Evolutionary conservation across 1,140 invertebrate species (phyloP).

Genomic region (Conopomorpha cramerella): DNA sequence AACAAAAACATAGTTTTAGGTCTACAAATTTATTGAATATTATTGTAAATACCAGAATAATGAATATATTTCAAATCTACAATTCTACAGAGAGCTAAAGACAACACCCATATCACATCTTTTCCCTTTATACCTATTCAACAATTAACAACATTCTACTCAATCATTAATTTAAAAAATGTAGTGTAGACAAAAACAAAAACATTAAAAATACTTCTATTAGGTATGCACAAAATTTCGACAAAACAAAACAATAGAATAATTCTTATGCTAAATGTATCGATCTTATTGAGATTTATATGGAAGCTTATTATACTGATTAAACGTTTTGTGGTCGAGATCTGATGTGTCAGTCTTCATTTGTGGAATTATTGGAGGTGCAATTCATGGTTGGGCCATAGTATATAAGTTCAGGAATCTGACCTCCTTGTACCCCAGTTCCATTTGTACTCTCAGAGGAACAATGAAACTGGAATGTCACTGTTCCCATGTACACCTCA

Average conservation of each 20-base stretch:
- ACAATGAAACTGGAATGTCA: constrained; percentile 93
- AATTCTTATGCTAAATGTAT: too few species aligned
- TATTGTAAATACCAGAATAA: too few species aligned
- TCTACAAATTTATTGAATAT: too few species aligned
- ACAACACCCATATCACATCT: constrained; percentile 57
- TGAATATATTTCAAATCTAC: constrained; percentile 25
- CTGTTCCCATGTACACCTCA: constrained; percentile 85
- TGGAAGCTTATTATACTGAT: constrained; percentile 28
- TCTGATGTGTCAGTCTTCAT: constrained; percentile 46
- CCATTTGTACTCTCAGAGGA: constrained; percentile 93
- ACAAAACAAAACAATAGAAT: too few species aligned
- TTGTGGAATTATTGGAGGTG: constrained; percentile 24
- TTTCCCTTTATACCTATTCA: constrained; percentile 31
- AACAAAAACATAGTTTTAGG: constrained; percentile 15
- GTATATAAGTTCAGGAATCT: constrained; percentile 93
- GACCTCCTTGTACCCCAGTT: constrained; percentile 91
- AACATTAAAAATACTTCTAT: too few species aligned
- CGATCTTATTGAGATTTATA: too few species aligned
- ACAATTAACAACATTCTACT: constrained; percentile 51
- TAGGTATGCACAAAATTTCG: too few species aligned
- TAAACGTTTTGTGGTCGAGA: constrained; percentile 25
- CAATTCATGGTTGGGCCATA: constrained; percentile 74
- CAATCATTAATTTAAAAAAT: too few species aligned
- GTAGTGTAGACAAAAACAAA: too few species aligned
- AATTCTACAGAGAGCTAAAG: constrained; percentile 46